A percentile compares a stretch with the other conserved stretches of the same genome.
These are phyloP conservation scores for Achlya flavicornis DNA, from an alignment of 2,888 invertebrate species.

Conservation along the genomic window DNA sequence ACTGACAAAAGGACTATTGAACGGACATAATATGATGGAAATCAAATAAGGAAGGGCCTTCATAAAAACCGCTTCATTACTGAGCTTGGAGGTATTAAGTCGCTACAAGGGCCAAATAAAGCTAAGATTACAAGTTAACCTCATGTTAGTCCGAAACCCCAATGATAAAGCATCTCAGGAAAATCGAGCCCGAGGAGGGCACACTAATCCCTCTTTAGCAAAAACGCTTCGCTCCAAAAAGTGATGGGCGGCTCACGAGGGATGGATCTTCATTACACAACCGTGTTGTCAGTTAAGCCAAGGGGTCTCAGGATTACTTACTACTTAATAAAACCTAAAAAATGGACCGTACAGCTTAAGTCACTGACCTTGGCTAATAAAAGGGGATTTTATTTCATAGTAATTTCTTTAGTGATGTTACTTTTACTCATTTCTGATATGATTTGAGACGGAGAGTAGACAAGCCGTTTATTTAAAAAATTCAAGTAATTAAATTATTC, in stretches of 20 bases:
- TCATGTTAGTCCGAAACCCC: conserved; percentile 82
- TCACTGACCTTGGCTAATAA: conserved; percentile 17
- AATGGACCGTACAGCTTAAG: conserved; percentile 28
- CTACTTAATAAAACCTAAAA: conserved; percentile 74
- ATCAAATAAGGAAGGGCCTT: conserved; percentile 66
- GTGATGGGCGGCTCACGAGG: conserved; percentile 80
- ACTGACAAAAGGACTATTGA: conserved; percentile 32
- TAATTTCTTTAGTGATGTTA: neutral
- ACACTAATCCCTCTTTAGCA: conserved; percentile 84
- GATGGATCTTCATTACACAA: conserved; percentile 81
- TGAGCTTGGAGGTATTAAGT: conserved; percentile 73
- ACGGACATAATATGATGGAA: conserved; percentile 39
- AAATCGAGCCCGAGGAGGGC: conserved; percentile 79
- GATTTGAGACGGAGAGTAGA: too few species aligned
- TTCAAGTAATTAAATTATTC: too few species aligned
- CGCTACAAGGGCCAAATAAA: conserved; percentile 79
- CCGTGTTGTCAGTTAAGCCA: conserved; percentile 81
- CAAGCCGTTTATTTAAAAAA: too few species aligned
- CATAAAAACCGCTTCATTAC: conserved; percentile 77
- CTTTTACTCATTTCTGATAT: neutral
- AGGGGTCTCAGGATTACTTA: conserved; percentile 75
- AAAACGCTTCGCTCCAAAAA: conserved; percentile 83
- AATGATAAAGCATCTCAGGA: conserved; percentile 83
- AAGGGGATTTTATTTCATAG: neutral
- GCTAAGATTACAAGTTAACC: conserved; percentile 84